Base-by-base conservation (phyloP, 2,797 vertebrate genomes). In the Megalops cyprinoides region DNA sequence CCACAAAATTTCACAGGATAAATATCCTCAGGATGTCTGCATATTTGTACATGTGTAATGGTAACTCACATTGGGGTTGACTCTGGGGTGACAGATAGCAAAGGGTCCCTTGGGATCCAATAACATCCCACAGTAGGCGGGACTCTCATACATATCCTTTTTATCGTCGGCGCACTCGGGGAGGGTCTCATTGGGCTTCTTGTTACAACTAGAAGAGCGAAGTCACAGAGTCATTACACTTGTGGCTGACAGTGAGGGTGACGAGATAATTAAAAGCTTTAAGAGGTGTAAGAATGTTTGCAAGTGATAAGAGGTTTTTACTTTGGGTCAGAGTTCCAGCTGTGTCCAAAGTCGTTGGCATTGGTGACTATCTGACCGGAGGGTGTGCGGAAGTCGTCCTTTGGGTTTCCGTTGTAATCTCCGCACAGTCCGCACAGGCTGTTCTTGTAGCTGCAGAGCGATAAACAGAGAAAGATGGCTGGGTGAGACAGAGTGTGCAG, bases 351-450 rank as follows among this genome's bases (percentile, higher is more conserved):
- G 0, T 92, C 91, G 74, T 89, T 91, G 15, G 85, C 78, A 53
- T 78, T 83, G 67, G 31, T 88, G 65, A 92, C 88, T 80, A 92
- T 83, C 28, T 80, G 82, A 76, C 94, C 93, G 74, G 90, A 83
- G 1, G 94, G 92, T n/a, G 89, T 93, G 46, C 90, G 88, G 91
- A 94, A 94, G 79, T 94, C 93, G 71, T 94, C 90, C 12, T 85
- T 87, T 18, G 87, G 1, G 53, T 93, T 77, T 80, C 84, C 85
- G 65, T 94, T 87, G 55, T 94, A 95, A 81, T 94, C 89, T 65
- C 93, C 93, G 86, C 93, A 95, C 85, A 94, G 85, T 60, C 94
- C 94, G 87, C 93, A 94, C 0, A 95, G 86, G 37, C 79, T 84
- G 49, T 88, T 55, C 58, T 92, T 25, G 80, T 92, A 94, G 84